phyloP scores from a whole-genome alignment of 1,140 invertebrate genomes.

The Lepidurus packardi region DNA sequence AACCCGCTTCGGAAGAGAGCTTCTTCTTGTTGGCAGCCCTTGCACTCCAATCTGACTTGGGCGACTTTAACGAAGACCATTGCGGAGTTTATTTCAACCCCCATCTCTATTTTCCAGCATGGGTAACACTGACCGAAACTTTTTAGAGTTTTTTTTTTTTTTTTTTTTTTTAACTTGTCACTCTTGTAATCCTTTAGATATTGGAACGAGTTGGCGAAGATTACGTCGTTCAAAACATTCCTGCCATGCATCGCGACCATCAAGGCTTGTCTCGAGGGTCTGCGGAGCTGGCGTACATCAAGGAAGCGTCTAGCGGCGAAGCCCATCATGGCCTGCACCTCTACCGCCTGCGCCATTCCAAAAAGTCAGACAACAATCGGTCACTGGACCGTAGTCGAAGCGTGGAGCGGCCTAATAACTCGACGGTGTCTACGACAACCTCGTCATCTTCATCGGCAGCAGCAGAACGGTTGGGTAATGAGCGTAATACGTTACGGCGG shows the following conservation, averaged over 20 bases:
- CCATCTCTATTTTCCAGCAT: slow-evolving; percentile 69
- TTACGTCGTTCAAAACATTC: slow-evolving; percentile 54
- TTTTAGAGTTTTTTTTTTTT: slow-evolving; percentile 1
- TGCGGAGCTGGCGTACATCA: slow-evolving; percentile 77
- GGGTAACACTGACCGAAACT: slow-evolving; percentile 44
- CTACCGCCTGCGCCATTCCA: slow-evolving; percentile 75
- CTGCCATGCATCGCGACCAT: slow-evolving; percentile 64
- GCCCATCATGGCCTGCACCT: slow-evolving; percentile 88
- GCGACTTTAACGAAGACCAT: slow-evolving; percentile 56
- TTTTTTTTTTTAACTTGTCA: not conserved
- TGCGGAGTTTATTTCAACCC: slow-evolving; percentile 54
- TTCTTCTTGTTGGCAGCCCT: slow-evolving; percentile 74
- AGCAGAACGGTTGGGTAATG: not conserved
- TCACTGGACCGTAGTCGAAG: slow-evolving; percentile 17
- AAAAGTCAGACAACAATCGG: slow-evolving; percentile 50
- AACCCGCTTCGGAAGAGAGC: slow-evolving; percentile 56
- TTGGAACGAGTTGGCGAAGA: slow-evolving; percentile 54
- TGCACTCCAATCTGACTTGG: slow-evolving; percentile 84
- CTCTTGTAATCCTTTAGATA: slow-evolving; percentile 43
- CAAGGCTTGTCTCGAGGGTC: slow-evolving; percentile 64
- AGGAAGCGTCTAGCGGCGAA: slow-evolving; percentile 75
- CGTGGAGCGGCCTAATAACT: slow-evolving; percentile 7
- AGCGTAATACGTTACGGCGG: slow-evolving; percentile 13
- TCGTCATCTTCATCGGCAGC: not conserved
- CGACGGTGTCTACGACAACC: not conserved